Percentiles rank a stretch among this genome's conserved stretches.
Evolutionary conservation across 2,113 vertebrate species (phyloP).

Genomic region (Boulengeromyrus knoepffleri): DNA sequence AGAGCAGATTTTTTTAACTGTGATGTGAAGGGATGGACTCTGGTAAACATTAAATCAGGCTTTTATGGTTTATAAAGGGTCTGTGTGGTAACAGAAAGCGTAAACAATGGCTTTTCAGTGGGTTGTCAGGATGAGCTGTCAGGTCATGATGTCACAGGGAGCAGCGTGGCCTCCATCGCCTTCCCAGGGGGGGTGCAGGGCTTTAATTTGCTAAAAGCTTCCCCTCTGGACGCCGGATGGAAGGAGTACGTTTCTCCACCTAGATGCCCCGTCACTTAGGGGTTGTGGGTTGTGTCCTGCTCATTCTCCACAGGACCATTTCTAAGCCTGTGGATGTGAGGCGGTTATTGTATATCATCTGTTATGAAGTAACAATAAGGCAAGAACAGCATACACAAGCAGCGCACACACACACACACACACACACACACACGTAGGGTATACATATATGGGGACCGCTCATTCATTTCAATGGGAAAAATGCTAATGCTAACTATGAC

Average conservation of each 20-base stretch:
- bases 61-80: neutral
- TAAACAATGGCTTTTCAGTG: neutral
- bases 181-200: neutral
- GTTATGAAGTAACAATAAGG: neutral
- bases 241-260: neutral
- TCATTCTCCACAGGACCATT: neutral
- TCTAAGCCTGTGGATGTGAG: neutral
- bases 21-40: neutral
- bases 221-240: neutral
- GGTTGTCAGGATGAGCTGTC: neutral
- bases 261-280: neutral
- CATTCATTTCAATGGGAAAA: too few species aligned
- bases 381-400: neutral
- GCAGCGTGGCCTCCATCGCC: neutral
- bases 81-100: neutral
- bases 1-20: neutral
- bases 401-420: neutral
- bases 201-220: neutral
- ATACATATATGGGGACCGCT: too few species aligned
- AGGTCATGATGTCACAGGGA: neutral
- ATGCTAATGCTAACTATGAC: too few species aligned
- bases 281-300: neutral
- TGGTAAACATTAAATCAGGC: neutral
- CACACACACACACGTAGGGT: too few species aligned
- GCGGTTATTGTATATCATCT: neutral